Percentiles rank a stretch among this genome's conserved stretches.
Evolutionary conservation across 1,140 invertebrate species (phyloP).

Genomic region (Halotydeus destructor): DNA sequence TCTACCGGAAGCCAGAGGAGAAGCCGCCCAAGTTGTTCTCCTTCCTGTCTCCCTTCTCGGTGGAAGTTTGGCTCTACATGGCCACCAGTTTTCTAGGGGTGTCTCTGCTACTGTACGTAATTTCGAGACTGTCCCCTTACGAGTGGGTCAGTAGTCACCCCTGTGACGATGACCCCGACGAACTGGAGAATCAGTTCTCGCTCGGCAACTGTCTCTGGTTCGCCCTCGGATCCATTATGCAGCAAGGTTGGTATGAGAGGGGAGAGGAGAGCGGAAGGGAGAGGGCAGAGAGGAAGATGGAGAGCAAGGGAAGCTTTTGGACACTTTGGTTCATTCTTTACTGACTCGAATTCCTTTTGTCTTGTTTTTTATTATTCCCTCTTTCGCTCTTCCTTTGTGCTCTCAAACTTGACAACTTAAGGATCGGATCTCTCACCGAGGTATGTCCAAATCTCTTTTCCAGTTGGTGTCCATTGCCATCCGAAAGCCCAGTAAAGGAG

Average conservation of each 20-base stretch:
- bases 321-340: too few species aligned
- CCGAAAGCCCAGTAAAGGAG: too few species aligned
- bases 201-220: slow-evolving; percentile 29
- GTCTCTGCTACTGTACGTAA: slow-evolving; percentile 26
- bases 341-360: too few species aligned
- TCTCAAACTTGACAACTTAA: too few species aligned
- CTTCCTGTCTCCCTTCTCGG: slow-evolving; percentile 27
- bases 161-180: slow-evolving; percentile 14
- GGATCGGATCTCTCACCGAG: slow-evolving; percentile 26
- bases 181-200: slow-evolving; percentile 24
- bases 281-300: too few species aligned
- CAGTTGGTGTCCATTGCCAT: too few species aligned
- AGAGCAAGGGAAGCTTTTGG: too few species aligned
- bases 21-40: slow-evolving; percentile 26
- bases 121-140: slow-evolving; percentile 25
- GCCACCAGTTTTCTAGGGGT: slow-evolving; percentile 26
- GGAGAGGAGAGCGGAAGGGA: too few species aligned
- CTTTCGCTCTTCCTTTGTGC: too few species aligned
- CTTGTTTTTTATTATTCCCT: too few species aligned
- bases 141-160: slow-evolving; percentile 24
- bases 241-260: too few species aligned
- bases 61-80: slow-evolving; percentile 28
- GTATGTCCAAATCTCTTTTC: slow-evolving; percentile 28
- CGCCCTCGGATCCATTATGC: slow-evolving; percentile 29
- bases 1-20: slow-evolving; percentile 17